Conservation (phyloP, 1,140 invertebrate genomes). For the Drosophila eugracilis region DNA sequence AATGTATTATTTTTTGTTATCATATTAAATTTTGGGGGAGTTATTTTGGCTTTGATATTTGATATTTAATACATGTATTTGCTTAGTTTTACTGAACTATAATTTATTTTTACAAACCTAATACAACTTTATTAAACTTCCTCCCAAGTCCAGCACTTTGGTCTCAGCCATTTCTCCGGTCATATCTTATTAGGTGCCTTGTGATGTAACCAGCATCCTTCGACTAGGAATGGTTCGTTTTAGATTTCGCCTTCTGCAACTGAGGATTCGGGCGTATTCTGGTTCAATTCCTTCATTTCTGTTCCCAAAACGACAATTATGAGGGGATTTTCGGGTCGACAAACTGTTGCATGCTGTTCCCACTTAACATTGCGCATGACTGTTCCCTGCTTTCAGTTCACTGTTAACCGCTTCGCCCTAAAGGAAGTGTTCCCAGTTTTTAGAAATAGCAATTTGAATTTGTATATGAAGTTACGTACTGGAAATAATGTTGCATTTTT, state of each 20-base stretch:
- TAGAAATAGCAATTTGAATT: slow-evolving; percentile 26
- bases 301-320: slow-evolving; percentile 1
- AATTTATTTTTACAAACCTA: no score
- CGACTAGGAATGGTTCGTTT: slow-evolving; percentile 33
- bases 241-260: slow-evolving; percentile 20
- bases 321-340: slow-evolving; percentile 24
- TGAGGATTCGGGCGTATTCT: slow-evolving; percentile 23
- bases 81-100: no score
- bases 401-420: slow-evolving; percentile 65
- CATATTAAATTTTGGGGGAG: no score
- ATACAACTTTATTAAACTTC: neutral
- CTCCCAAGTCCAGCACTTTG: neutral
- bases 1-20: no score
- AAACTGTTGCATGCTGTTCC: slow-evolving; percentile 65
- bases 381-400: slow-evolving; percentile 15
- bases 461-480: neutral
- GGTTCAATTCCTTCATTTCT: slow-evolving; percentile 12
- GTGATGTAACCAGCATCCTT: slow-evolving; percentile 57
- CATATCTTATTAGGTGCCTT: slow-evolving; percentile 3
- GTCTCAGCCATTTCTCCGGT: neutral
- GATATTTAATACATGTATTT: no score
- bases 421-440: slow-evolving; percentile 56
- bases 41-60: no score
- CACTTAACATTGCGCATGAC: slow-evolving; percentile 42
- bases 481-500: no score